phyloP scores from a whole-genome alignment of 2,797 vertebrate genomes.

The Aldrovandia affinis region DNA sequence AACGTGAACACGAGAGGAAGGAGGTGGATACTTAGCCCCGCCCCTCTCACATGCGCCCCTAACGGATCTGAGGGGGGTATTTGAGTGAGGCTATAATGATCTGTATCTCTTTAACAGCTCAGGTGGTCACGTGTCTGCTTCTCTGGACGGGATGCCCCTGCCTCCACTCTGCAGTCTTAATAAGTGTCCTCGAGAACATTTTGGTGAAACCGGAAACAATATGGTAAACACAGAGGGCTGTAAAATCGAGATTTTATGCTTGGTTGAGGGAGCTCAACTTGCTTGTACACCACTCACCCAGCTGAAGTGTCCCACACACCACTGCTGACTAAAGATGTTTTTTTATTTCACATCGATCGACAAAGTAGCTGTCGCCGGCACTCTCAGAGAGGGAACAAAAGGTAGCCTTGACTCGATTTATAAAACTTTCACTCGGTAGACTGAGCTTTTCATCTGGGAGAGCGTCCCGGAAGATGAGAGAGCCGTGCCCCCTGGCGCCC shows the following conservation, averaged over 20 bases:
- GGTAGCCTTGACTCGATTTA: slow-evolving; percentile 75
- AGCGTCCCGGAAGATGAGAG: slow-evolving; percentile 51
- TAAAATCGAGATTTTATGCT: neutral
- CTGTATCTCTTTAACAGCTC: neutral
- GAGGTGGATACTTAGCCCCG: neutral
- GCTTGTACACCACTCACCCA: neutral
- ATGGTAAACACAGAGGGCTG: neutral
- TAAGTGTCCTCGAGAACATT: neutral
- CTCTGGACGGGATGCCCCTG: neutral
- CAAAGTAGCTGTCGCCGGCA: slow-evolving; percentile 77
- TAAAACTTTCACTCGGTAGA: slow-evolving; percentile 76
- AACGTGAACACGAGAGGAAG: slow-evolving; percentile 45
- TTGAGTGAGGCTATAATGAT: slow-evolving; percentile 1
- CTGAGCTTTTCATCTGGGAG: slow-evolving; percentile 65
- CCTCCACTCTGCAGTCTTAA: neutral
- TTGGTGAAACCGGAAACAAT: neutral
- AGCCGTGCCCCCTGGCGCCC: slow-evolving; percentile 72
- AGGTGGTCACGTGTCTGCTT: neutral
- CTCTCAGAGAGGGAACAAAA: slow-evolving; percentile 75
- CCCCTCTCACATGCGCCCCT: neutral
- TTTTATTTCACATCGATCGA: slow-evolving; percentile 53
- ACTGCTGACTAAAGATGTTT: slow-evolving; percentile 15
- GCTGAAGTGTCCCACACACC: neutral
- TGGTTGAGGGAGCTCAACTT: neutral
- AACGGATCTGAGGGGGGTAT: neutral